These are phyloP conservation scores for Otolemur crassicaudatus DNA, from an alignment of 2,797 vertebrate genomes.

Conservation along the genomic window DNA sequence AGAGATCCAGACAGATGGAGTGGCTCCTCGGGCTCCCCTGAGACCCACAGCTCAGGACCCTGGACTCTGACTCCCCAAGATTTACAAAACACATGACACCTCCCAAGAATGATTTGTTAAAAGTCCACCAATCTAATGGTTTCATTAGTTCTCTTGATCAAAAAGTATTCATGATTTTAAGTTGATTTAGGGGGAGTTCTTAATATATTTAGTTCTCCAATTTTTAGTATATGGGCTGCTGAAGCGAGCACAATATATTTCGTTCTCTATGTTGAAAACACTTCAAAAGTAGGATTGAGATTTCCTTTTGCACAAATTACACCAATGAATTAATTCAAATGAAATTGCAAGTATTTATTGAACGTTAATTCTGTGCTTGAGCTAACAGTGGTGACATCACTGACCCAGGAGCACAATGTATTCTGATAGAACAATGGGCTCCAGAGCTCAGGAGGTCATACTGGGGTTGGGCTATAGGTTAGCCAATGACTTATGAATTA, in stretches of 20 bases:
- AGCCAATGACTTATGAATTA: background rate
- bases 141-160: background rate
- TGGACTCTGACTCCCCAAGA: background rate
- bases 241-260: background rate
- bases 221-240: too few species aligned
- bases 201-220: background rate
- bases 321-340: slow-evolving; percentile 9
- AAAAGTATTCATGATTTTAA: slow-evolving; percentile 27
- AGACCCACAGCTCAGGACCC: background rate
- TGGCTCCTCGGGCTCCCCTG: background rate
- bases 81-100: background rate
- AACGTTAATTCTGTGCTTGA: background rate
- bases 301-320: background rate
- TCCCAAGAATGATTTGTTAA: background rate
- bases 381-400: background rate
- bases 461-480: background rate
- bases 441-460: background rate
- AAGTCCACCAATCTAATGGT: background rate
- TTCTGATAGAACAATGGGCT: background rate
- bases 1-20: background rate
- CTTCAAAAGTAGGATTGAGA: background rate
- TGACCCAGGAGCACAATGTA: background rate
- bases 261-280: slow-evolving; percentile 12
- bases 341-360: background rate
- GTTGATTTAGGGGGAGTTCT: background rate